phyloP scores from a whole-genome alignment of 2,113 vertebrate species.

The Tragelaphus strepsiceros region DNA sequence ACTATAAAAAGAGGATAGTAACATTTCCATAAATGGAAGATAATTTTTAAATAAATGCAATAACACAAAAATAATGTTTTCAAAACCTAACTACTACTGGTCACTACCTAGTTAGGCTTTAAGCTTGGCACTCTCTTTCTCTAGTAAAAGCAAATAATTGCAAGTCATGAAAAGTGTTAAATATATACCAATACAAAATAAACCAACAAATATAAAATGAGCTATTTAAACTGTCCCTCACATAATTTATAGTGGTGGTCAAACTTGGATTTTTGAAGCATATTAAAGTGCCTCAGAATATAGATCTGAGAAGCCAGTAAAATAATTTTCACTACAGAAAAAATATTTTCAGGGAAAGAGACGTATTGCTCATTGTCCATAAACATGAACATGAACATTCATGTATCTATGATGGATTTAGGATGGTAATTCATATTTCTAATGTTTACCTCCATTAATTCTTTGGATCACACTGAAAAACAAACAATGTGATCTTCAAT shows the following conservation, averaged over 20 bases:
- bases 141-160: background rate
- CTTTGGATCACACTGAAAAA: background rate
- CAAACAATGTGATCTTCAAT: background rate
- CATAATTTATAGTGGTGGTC: background rate
- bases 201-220: background rate
- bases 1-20: background rate
- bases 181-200: background rate
- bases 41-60: background rate
- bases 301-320: background rate
- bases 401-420: background rate
- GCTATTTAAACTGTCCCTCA: background rate
- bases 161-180: background rate
- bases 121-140: background rate
- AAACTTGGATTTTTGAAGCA: background rate
- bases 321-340: background rate
- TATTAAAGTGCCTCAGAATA: background rate
- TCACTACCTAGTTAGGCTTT: background rate
- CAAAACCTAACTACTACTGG: background rate
- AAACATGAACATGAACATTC: background rate
- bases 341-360: background rate
- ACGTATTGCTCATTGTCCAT: background rate
- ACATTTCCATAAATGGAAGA: background rate
- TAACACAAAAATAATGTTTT: background rate
- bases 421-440: background rate
- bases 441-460: background rate